These are phyloP conservation scores for Furcula furcula DNA, from an alignment of 2,888 invertebrate genomes.

Conservation along the genomic window DNA sequence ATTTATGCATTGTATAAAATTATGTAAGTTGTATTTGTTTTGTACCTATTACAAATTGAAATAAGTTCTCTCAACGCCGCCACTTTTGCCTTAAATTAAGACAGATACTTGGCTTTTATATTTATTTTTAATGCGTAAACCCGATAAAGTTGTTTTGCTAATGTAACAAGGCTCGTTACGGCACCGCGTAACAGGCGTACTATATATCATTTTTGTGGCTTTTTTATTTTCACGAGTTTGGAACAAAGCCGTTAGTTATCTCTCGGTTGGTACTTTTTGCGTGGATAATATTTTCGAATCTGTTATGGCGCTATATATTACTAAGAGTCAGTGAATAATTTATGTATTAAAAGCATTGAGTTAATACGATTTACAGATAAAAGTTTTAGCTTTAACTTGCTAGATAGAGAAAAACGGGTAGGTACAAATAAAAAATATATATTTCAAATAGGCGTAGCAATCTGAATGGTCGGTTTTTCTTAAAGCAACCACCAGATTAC, in stretches of 20 bases:
- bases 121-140: constrained; percentile 25
- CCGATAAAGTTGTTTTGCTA: constrained; percentile 34
- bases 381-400: too few relatives aligned
- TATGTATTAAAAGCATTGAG: neutral
- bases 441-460: too few relatives aligned
- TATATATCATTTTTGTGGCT: constrained; percentile 35
- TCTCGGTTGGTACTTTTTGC: constrained; percentile 22
- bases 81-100: too few relatives aligned
- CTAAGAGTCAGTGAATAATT: constrained; percentile 10
- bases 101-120: constrained; percentile 1
- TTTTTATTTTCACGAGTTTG: constrained; percentile 39
- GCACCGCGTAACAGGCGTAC: constrained; percentile 13
- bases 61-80: too few relatives aligned
- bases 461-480: too few relatives aligned
- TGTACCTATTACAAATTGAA: too few relatives aligned
- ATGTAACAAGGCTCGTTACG: constrained; percentile 16
- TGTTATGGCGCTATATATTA: constrained; percentile 27
- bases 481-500: too few relatives aligned
- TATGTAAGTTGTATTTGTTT: too few relatives aligned
- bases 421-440: too few relatives aligned
- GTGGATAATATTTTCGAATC: constrained; percentile 19
- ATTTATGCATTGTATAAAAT: too few relatives aligned
- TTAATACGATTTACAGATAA: too few relatives aligned
- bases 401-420: too few relatives aligned
- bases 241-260: constrained; percentile 43